A percentile compares a stretch with the other conserved stretches of the same genome.
These are phyloP conservation scores for Atta texana DNA, from an alignment of 1,140 invertebrate species.

Conservation along the genomic window DNA sequence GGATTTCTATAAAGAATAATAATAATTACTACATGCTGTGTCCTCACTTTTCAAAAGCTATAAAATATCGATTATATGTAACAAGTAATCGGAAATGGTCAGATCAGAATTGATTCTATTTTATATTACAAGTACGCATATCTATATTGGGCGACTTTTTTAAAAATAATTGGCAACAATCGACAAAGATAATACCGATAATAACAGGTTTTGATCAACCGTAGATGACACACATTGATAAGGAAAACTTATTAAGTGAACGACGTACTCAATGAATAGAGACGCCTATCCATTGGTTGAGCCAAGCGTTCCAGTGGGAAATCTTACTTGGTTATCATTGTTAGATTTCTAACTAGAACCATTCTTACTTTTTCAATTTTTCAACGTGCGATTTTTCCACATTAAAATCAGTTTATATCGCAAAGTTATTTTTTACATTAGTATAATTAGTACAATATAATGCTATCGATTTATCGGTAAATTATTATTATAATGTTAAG, in stretches of 20 bases:
- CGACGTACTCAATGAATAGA: constrained; percentile 63
- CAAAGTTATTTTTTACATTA: background rate
- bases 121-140: constrained; percentile 53
- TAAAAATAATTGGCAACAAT: constrained; percentile 75
- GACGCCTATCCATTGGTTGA: constrained; percentile 57
- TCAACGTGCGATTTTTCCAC: background rate
- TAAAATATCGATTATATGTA: background rate
- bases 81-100: constrained; percentile 57
- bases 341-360: background rate
- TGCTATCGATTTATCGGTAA: background rate
- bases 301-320: constrained; percentile 68
- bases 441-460: background rate
- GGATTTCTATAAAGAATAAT: background rate
- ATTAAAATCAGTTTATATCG: constrained; percentile 19
- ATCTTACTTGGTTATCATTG: constrained; percentile 58
- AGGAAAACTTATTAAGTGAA: constrained; percentile 74
- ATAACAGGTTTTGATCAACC: constrained; percentile 68
- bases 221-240: constrained; percentile 79
- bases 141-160: constrained; percentile 48
- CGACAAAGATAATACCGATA: constrained; percentile 69
- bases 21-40: constrained; percentile 50
- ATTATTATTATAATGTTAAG: background rate
- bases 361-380: constrained; percentile 52
- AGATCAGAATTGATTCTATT: constrained; percentile 60
- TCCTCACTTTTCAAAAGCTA: constrained; percentile 31